phyloP scores from a whole-genome alignment of 2,797 vertebrate species.

The Phalloptychus januarius region DNA sequence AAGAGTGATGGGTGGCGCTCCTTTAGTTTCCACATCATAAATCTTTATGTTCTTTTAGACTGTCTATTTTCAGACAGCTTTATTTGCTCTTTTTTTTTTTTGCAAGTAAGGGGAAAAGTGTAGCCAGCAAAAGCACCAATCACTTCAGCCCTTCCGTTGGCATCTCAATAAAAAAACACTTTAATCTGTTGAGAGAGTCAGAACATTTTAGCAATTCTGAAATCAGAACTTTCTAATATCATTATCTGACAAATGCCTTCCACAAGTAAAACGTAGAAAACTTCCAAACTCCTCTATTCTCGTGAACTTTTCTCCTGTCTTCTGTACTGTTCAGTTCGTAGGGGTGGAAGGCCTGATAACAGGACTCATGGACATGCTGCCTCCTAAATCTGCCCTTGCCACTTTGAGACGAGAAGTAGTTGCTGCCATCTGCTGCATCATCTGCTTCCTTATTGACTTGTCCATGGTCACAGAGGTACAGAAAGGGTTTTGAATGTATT shows the following conservation, averaged over 20 bases:
- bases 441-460: constrained; percentile 86
- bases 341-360: constrained; percentile 88
- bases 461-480: constrained; percentile 87
- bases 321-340: constrained; percentile 78
- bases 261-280: not conserved
- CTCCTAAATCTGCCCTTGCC: constrained; percentile 78
- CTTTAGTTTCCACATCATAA: not conserved
- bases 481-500: not conserved
- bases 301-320: not conserved
- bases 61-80: not conserved
- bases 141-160: not conserved
- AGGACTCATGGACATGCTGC: constrained; percentile 86
- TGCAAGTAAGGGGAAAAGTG: not conserved
- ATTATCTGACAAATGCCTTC: not conserved
- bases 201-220: not conserved
- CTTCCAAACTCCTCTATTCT: not conserved
- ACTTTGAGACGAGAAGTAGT: constrained; percentile 83
- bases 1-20: not conserved
- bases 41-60: not conserved
- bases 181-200: not conserved
- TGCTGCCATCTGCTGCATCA: constrained; percentile 84
- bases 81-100: not conserved
- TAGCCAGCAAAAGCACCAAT: not conserved
- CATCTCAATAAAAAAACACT: not conserved
- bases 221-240: not conserved